Base-by-base conservation (phyloP, 1,140 invertebrate species). In the Drosophila ananassae region DNA sequence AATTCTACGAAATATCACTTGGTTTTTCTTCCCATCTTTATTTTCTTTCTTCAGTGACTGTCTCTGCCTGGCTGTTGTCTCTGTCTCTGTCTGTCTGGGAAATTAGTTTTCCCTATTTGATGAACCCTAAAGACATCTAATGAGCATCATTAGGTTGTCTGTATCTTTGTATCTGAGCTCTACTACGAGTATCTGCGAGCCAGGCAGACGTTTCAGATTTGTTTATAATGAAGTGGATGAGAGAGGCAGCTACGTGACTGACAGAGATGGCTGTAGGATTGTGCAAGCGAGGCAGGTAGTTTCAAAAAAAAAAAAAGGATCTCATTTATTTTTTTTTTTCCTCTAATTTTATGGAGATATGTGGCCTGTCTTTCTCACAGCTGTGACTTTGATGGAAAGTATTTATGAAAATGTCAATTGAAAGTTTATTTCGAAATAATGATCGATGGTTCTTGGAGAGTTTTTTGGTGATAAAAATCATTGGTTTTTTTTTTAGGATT, bases 101-200 rank as follows among this genome's bases (percentile, higher is more conserved):
- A 47, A 72, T 61, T 57, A 73, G 17, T 52, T 51, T 48, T 50
- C 22, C 24, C 50, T 47, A 22, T 22, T 57, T 66, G 75, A 77
- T 67, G 73, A 56, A 57, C 74, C 61, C 68, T 80, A 81, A 85
- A 73, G 77, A 84, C 60, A 74, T 81, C 82, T 84, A 84, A 84
- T 84, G 81, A 84, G 83, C 79, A 77, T 89, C 83, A 87, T 89
- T 89, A 89, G 79, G 81, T 73, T 68, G 67, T 71, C 37, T 66
- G 54, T 64, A 46, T 58, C 39, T 68, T 21, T 73, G 61, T 73
- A 39, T 73, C 30, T 73, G 39, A 41, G 17, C 17, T 17, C 8
- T 10, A 17, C 8, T 41, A 30, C 44, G 44, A 52, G 53, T 48
- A 41, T 57, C 51, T 71, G 61, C 32, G 50, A 59, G 53, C 4